Evolutionary conservation across 2,113 vertebrate species (phyloP).

Genomic region (Stictonetta naevosa): DNA sequence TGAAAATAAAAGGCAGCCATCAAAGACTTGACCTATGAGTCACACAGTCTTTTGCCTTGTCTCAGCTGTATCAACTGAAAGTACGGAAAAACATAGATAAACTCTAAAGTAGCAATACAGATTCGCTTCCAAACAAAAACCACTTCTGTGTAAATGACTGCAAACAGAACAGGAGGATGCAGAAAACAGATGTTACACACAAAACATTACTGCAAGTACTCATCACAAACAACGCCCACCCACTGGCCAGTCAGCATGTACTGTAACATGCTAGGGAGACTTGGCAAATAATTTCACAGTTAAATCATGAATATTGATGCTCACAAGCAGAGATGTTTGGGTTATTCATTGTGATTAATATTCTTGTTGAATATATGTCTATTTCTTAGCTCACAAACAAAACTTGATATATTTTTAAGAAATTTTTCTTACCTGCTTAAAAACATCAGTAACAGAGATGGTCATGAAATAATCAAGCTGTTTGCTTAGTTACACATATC

Average conservation of each 20-base stretch:
- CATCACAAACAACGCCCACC: constrained; percentile 40
- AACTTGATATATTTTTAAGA: neutral
- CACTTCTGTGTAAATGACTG: neutral
- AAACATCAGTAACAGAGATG: neutral
- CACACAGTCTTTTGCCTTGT: neutral
- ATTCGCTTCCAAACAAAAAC: neutral
- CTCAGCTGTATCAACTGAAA: neutral
- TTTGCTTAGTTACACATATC: neutral
- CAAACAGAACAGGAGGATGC: constrained; percentile 34
- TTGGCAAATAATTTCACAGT: constrained; percentile 41
- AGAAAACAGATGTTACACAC: constrained; percentile 56
- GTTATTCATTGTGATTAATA: constrained; percentile 46
- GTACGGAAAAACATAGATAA: neutral
- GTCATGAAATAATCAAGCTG: neutral
- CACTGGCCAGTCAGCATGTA: constrained; percentile 45
- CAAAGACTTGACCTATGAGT: neutral
- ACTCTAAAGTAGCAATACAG: neutral
- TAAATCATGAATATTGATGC: constrained; percentile 38
- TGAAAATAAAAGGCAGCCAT: neutral
- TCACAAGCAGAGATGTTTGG: constrained; percentile 26
- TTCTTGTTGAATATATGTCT: neutral
- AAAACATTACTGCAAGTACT: constrained; percentile 47
- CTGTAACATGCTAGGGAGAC: constrained; percentile 18
- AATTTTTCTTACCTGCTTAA: constrained; percentile 5
- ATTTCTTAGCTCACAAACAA: constrained; percentile 14